These are phyloP conservation scores for Percopsis transmontana DNA, from an alignment of 2,113 vertebrate species.

Conservation along the genomic window DNA sequence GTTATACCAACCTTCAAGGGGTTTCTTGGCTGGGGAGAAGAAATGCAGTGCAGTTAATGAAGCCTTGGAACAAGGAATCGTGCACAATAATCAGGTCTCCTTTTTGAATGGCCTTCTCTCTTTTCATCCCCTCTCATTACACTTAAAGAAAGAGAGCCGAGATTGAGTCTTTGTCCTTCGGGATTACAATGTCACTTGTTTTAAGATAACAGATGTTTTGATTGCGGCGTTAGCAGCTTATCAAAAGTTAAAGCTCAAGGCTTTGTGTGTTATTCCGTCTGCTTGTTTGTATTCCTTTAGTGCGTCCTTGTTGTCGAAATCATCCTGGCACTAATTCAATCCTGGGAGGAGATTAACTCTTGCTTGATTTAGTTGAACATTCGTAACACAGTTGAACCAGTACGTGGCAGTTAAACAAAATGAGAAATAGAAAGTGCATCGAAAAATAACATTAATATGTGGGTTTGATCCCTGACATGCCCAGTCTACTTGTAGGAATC, in stretches of 20 bases:
- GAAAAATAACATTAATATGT: too few relatives aligned
- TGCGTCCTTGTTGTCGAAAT: constrained; percentile 63
- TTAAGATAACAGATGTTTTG: constrained; percentile 83
- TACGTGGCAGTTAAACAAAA: constrained; percentile 66
- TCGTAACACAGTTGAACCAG: constrained; percentile 54
- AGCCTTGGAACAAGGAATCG: constrained; percentile 78
- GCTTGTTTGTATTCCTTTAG: constrained; percentile 61
- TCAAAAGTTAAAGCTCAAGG: constrained; percentile 78
- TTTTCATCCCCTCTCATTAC: constrained; percentile 70
- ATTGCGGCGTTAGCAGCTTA: constrained; percentile 76
- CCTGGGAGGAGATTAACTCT: constrained; percentile 69
- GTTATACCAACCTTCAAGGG: constrained; percentile 66
- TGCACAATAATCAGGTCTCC: constrained; percentile 80
- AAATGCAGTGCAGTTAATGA: constrained; percentile 40
- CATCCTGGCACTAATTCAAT: constrained; percentile 71
- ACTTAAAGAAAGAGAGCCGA: constrained; percentile 57
- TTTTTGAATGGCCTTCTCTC: constrained; percentile 70
- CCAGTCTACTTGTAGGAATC: too few relatives aligned
- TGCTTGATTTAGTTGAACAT: constrained; percentile 63
- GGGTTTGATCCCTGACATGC: too few relatives aligned
- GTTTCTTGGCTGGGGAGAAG: constrained; percentile 47
- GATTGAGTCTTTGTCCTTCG: constrained; percentile 79
- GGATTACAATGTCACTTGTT: constrained; percentile 85
- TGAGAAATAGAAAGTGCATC: constrained; percentile 38
- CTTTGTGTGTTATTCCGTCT: constrained; percentile 65